Conservation (phyloP, 2,888 invertebrate species). For the Elysia crispata region DNA sequence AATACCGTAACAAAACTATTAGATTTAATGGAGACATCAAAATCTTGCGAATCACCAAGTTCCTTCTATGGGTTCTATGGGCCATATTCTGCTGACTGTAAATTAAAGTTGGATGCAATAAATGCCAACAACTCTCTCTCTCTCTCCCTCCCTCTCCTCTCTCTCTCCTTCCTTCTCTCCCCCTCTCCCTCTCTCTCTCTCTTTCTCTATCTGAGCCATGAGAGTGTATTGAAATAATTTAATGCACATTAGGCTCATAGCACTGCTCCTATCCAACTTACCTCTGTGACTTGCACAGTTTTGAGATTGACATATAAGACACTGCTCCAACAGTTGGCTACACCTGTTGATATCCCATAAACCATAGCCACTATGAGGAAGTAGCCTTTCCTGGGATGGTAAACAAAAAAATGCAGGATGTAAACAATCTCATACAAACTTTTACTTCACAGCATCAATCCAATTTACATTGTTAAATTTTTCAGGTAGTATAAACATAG, state of each 20-base stretch:
- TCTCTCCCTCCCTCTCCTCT: not conserved
- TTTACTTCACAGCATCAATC: too few species aligned
- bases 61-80: too few species aligned
- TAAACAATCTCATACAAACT: too few species aligned
- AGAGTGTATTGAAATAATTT: not conserved
- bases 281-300: conserved; percentile 9
- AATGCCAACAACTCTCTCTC: not conserved
- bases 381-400: conserved; percentile 19
- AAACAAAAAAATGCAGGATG: not conserved
- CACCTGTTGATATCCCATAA: conserved; percentile 39
- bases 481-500: too few species aligned
- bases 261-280: not conserved
- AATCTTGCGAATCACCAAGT: too few species aligned
- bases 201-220: not conserved
- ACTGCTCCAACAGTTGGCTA: conserved; percentile 23
- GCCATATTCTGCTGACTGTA: too few species aligned
- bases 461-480: too few species aligned
- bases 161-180: not conserved
- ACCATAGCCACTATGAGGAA: conserved; percentile 25
- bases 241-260: too few species aligned
- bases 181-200: not conserved
- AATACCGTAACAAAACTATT: too few species aligned
- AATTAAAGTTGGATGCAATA: too few species aligned
- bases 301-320: conserved; percentile 37
- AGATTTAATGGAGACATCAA: too few species aligned